phyloP scores from a whole-genome alignment of 2,888 invertebrate genomes.

The Cosmia trapezina region DNA sequence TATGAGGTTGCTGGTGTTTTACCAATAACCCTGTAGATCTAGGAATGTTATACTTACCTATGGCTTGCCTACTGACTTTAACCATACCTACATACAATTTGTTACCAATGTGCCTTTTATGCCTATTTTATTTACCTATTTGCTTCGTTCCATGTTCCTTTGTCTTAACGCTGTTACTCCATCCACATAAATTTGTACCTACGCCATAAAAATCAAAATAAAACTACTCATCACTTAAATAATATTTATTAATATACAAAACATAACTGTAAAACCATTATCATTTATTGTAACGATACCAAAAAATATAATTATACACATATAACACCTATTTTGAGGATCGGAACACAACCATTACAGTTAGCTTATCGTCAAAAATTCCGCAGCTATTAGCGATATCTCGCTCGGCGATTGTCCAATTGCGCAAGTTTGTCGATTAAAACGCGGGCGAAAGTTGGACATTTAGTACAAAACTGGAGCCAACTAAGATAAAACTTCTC shows the following conservation, averaged over 20 bases:
- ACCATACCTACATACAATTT: background rate
- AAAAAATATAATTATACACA: constrained; percentile 20
- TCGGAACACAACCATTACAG: constrained; percentile 60
- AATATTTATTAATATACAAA: constrained; percentile 38
- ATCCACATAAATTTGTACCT: background rate
- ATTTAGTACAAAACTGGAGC: constrained; percentile 73
- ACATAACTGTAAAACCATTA: constrained; percentile 12
- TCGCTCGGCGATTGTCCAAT: constrained; percentile 78
- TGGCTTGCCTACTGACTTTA: no score
- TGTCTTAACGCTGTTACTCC: background rate
- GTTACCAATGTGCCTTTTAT: background rate
- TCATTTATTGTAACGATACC: constrained; percentile 53
- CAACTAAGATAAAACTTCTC: constrained; percentile 78
- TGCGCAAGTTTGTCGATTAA: constrained; percentile 82
- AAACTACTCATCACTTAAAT: constrained; percentile 20
- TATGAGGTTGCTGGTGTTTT: no score
- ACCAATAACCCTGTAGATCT: background rate
- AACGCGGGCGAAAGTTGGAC: constrained; percentile 74
- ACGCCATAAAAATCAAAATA: background rate
- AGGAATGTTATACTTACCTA: background rate
- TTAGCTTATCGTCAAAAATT: constrained; percentile 76
- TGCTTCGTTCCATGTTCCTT: background rate
- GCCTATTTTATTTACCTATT: background rate
- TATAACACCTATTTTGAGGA: constrained; percentile 52
- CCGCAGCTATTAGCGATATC: constrained; percentile 77